Evolutionary conservation across 2,797 vertebrate species (phyloP), one percentile per base, ranked within the genome.

Genomic region (Argya squamiceps): DNA sequence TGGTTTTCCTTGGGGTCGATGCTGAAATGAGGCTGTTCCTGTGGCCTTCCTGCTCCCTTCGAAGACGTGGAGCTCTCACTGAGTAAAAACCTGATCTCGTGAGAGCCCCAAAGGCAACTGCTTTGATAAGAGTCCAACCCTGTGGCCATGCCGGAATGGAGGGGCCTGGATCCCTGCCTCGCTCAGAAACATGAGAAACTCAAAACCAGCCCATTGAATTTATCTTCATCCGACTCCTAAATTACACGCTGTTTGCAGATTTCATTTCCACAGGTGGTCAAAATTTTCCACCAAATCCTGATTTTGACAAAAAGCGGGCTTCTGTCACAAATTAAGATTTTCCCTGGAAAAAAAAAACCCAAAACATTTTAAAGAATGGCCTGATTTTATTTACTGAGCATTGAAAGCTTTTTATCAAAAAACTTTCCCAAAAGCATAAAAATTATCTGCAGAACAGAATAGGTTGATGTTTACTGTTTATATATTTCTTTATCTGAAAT

Each of bases 71-170:
- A 83, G 41, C 65, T 90, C 43, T 92, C 55, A 4, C 21, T 41
- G 73, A 91, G 73, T 69, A 32, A 77, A 92, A 95, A 44, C 22
- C 32, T 75, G 67, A 77, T 95, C 81, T 94, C 24, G 5, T 82
- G 88, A 95, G 68, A 96, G 64, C 79, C 80, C 93, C 15, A 6
- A 80, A 95, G 43, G 88, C 68, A 84, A 63, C 26, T 1, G 10
- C 93, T 92, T 95, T 93, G 95, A 93, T 92, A 93, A 93, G 37
- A 7, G 9, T 89, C 93, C 92, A 96, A 74, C 36, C 34, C 64
- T 90, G 81, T 0, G 65, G 96, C 88, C 1, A 2, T 74, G 87
- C 80, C 94, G 95, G 92, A 83, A 30, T 62, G 65, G 58, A 75
- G 76, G 76, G 56, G 79, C 49, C 88, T 97, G 93, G 92, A 94